These are phyloP conservation scores for Leucosticte australis DNA, from an alignment of 2,113 vertebrate species.

Conservation along the genomic window DNA sequence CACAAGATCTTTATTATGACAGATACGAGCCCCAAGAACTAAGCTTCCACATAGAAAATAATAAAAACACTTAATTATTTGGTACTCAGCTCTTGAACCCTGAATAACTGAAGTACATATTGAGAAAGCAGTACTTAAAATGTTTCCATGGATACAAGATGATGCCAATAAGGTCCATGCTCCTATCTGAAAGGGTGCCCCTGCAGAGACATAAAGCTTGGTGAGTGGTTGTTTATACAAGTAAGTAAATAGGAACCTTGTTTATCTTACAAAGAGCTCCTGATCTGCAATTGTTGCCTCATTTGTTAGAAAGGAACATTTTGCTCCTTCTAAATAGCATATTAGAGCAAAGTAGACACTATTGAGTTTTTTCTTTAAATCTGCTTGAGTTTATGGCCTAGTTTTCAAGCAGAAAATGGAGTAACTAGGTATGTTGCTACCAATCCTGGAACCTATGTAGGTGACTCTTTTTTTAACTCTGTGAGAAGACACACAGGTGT, in stretches of 20 bases:
- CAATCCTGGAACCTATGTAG: neutral
- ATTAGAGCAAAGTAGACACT: slow-evolving; percentile 18
- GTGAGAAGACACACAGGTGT: neutral
- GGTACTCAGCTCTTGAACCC: slow-evolving; percentile 76
- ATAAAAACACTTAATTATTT: slow-evolving; percentile 85
- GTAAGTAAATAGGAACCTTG: slow-evolving; percentile 79
- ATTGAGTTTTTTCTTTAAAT: neutral
- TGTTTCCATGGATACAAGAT: slow-evolving; percentile 91
- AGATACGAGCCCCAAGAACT: slow-evolving; percentile 58
- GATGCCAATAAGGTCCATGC: slow-evolving; percentile 82
- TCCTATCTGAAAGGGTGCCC: slow-evolving; percentile 79
- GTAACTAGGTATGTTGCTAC: neutral
- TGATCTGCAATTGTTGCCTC: slow-evolving; percentile 68
- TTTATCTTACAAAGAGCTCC: slow-evolving; percentile 77
- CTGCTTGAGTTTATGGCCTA: neutral
- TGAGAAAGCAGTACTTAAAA: slow-evolving; percentile 81
- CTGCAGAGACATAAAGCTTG: slow-evolving; percentile 72
- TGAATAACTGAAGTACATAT: slow-evolving; percentile 79
- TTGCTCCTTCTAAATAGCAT: slow-evolving; percentile 33
- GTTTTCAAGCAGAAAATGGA: slow-evolving; percentile 39
- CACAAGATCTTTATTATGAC: slow-evolving; percentile 66
- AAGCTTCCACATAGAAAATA: slow-evolving; percentile 70
- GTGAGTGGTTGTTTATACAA: slow-evolving; percentile 79
- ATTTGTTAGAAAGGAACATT: slow-evolving; percentile 1
- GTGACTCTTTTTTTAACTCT: neutral